These are phyloP conservation scores for Ageneiosus marmoratus DNA, from an alignment of 2,113 vertebrate species.

Conservation along the genomic window DNA sequence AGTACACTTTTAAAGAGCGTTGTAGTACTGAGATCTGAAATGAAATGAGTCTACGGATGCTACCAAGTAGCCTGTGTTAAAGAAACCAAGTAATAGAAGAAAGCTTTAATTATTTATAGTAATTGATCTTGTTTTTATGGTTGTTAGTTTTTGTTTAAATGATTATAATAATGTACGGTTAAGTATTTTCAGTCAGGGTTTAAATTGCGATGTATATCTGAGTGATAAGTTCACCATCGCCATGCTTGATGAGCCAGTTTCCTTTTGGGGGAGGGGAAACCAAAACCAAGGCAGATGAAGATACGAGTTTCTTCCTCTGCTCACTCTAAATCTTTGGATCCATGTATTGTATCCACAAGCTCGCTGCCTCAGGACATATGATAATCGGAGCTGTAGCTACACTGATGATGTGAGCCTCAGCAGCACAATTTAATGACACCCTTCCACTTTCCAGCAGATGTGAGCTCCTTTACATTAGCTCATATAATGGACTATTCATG, in stretches of 20 bases:
- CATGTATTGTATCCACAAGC: constrained; percentile 59
- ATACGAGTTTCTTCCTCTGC: constrained; percentile 49
- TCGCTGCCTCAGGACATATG: constrained; percentile 40
- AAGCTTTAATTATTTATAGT: background rate
- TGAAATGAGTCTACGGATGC: background rate
- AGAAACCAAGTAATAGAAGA: background rate
- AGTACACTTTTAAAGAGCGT: background rate
- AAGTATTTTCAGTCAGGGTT: background rate
- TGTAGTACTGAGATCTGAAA: background rate
- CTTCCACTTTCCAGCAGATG: constrained; percentile 26
- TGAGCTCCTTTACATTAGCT: constrained; percentile 13
- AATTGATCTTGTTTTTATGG: background rate
- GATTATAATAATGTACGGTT: background rate
- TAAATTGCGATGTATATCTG: background rate
- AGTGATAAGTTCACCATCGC: background rate
- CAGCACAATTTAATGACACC: constrained; percentile 28
- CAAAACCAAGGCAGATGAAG: constrained; percentile 1
- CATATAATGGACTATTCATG: constrained; percentile 48
- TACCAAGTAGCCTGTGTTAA: background rate
- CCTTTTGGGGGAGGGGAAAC: constrained; percentile 14
- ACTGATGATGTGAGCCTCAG: constrained; percentile 59
- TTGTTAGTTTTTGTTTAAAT: background rate
- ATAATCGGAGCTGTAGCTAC: constrained; percentile 17
- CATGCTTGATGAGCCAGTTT: constrained; percentile 28
- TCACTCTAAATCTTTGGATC: constrained; percentile 62